Percentiles rank a stretch among this genome's conserved stretches.
phyloP scores from a whole-genome alignment of 2,797 vertebrate genomes.

The Myotis planiceps region DNA sequence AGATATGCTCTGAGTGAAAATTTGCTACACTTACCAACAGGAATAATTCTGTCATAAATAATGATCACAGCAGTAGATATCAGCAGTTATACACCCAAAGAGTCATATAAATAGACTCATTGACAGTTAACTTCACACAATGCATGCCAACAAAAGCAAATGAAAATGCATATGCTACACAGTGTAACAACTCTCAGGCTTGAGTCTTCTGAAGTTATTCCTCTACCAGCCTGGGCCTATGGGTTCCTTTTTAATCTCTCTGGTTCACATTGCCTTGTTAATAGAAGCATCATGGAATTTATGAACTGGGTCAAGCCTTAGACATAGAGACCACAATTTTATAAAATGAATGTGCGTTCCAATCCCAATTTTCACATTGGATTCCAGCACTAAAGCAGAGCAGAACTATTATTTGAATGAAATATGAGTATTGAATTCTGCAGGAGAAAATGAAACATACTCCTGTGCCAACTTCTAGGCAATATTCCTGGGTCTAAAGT shows the following conservation, averaged over 20 bases:
- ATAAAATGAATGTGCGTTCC: background rate
- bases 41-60: constrained; percentile 61
- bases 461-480: background rate
- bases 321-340: background rate
- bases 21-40: constrained; percentile 13
- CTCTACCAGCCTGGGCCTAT: background rate
- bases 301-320: background rate
- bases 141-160: background rate
- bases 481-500: constrained; percentile 20
- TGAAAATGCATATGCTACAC: background rate
- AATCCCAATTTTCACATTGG: background rate
- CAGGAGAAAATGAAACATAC: background rate
- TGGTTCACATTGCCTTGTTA: background rate
- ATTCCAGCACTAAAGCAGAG: background rate
- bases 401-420: background rate
- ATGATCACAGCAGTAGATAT: constrained; percentile 37
- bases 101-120: constrained; percentile 16
- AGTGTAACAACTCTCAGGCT: background rate
- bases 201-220: background rate
- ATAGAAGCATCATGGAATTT: constrained; percentile 14
- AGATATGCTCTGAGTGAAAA: constrained; percentile 65
- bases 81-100: background rate
- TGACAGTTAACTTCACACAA: background rate
- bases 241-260: background rate
- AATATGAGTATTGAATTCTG: constrained; percentile 21